Percentiles rank a stretch among this genome's conserved stretches.
These are phyloP conservation scores for Brassicogethes aeneus DNA, from an alignment of 2,888 invertebrate genomes.

Conservation along the genomic window DNA sequence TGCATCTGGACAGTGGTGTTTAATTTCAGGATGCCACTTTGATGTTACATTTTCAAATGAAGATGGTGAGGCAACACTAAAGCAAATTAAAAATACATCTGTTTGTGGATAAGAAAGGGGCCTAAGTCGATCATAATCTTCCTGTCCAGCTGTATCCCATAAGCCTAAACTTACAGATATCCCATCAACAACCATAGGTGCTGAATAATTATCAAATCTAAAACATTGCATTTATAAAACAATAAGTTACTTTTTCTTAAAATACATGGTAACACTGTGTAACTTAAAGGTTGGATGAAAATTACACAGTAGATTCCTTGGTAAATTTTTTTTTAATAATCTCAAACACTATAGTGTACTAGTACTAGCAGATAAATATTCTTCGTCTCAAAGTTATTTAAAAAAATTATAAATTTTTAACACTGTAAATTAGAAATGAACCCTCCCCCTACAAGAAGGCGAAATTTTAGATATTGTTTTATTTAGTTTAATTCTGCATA, in stretches of 20 bases:
- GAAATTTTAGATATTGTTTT: too few relatives aligned
- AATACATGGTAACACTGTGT: too few relatives aligned
- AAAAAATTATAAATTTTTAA: too few relatives aligned
- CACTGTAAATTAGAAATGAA: too few relatives aligned
- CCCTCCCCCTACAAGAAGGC: too few relatives aligned
- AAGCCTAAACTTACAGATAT: constrained; percentile 93
- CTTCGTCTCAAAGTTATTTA: too few relatives aligned
- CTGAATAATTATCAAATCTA: constrained; percentile 98
- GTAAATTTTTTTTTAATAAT: too few relatives aligned
- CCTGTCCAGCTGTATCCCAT: constrained; percentile 98
- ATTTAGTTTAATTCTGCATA: too few relatives aligned
- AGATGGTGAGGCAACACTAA: constrained; percentile 97
- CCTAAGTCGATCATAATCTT: constrained; percentile 92
- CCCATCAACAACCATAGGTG: constrained; percentile 97
- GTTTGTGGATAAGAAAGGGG: constrained; percentile 98
- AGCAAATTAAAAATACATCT: constrained; percentile 98
- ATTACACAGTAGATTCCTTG: too few relatives aligned
- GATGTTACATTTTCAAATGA: constrained; percentile 99
- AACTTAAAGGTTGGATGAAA: too few relatives aligned
- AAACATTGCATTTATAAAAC: constrained; percentile 21
- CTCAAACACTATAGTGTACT: too few relatives aligned
- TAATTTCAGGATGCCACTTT: constrained; percentile 99
- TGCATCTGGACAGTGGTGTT: constrained; percentile 99
- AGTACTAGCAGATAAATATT: too few relatives aligned
- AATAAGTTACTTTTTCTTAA: constrained; percentile 1